These are phyloP conservation scores for Rotaria magnacalcarata DNA, from an alignment of 2,888 invertebrate species.

Conservation along the genomic window DNA sequence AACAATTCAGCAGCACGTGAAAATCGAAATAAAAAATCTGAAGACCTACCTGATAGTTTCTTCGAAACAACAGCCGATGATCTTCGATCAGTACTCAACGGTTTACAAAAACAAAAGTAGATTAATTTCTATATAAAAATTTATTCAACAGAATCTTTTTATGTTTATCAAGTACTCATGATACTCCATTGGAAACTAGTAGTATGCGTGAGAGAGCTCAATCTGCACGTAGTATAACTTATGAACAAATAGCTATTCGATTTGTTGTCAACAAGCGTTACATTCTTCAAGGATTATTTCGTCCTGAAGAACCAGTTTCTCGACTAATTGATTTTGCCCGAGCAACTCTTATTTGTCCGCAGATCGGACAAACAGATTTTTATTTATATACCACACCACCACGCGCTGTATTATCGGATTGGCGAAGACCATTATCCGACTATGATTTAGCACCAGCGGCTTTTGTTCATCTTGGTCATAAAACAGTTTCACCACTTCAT, in stretches of 20 bases:
- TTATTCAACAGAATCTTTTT: not conserved
- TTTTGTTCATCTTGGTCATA: constrained; percentile 37
- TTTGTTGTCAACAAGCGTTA: constrained; percentile 79
- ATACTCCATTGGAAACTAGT: constrained; percentile 71
- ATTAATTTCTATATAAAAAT: not conserved
- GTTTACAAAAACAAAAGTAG: constrained; percentile 56
- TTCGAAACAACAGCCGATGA: constrained; percentile 80
- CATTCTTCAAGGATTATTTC: constrained; percentile 79
- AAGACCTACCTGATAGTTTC: constrained; percentile 70
- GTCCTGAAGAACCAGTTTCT: constrained; percentile 69
- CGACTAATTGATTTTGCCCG: constrained; percentile 72
- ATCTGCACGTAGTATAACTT: constrained; percentile 66
- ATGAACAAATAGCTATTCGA: constrained; percentile 74
- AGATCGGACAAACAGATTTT: constrained; percentile 66
- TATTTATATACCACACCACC: constrained; percentile 77
- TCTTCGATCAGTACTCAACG: constrained; percentile 72
- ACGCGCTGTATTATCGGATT: constrained; percentile 66
- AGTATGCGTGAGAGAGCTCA: constrained; percentile 66
- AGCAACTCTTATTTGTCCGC: constrained; percentile 68
- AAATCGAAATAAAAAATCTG: constrained; percentile 47
- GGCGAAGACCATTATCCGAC: constrained; percentile 51
- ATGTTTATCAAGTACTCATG: constrained; percentile 64
- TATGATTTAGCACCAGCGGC: constrained; percentile 47
- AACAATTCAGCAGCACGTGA: constrained; percentile 57
- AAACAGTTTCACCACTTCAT: not conserved